These are phyloP conservation scores for Hepsetus odoe DNA, from an alignment of 2,113 vertebrate species.

Conservation along the genomic window DNA sequence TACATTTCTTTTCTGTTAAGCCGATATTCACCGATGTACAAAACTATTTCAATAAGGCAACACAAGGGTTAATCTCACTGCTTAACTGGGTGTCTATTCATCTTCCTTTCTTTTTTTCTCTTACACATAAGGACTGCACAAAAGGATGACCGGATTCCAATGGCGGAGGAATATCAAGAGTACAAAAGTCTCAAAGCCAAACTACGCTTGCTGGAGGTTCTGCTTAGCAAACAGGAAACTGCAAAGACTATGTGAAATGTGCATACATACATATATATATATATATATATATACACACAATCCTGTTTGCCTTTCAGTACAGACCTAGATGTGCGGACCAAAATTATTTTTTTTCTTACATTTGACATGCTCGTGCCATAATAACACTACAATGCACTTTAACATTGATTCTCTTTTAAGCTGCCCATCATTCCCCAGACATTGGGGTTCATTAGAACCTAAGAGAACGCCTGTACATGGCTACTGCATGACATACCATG, in stretches of 20 bases:
- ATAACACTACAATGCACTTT: slow-evolving; percentile 64
- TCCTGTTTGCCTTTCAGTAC: slow-evolving; percentile 43
- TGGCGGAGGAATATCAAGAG: slow-evolving; percentile 91
- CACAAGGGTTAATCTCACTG: slow-evolving; percentile 51
- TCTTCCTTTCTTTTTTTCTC: neutral
- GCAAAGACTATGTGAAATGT: slow-evolving; percentile 50
- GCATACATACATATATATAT: neutral
- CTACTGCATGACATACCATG: slow-evolving; percentile 27
- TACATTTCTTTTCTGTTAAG: slow-evolving; percentile 45
- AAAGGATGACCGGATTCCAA: slow-evolving; percentile 88
- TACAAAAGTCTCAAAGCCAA: slow-evolving; percentile 97
- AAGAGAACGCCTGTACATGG: slow-evolving; percentile 17
- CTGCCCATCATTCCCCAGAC: slow-evolving; percentile 24
- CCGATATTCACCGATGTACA: slow-evolving; percentile 49
- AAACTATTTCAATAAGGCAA: slow-evolving; percentile 60
- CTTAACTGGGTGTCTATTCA: slow-evolving; percentile 30
- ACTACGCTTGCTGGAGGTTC: slow-evolving; percentile 88
- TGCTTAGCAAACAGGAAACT: slow-evolving; percentile 92
- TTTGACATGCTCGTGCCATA: slow-evolving; percentile 54
- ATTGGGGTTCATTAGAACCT: slow-evolving; percentile 17
- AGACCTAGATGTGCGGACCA: slow-evolving; percentile 53
- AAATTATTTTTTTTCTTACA: slow-evolving; percentile 46
- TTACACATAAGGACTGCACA: slow-evolving; percentile 81
- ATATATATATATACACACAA: neutral
- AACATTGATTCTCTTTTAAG: neutral